A percentile compares a stretch with the other conserved stretches of the same genome.
Evolutionary conservation across 1,140 invertebrate species (phyloP).

Genomic region (Ptiloglossa arizonensis): DNA sequence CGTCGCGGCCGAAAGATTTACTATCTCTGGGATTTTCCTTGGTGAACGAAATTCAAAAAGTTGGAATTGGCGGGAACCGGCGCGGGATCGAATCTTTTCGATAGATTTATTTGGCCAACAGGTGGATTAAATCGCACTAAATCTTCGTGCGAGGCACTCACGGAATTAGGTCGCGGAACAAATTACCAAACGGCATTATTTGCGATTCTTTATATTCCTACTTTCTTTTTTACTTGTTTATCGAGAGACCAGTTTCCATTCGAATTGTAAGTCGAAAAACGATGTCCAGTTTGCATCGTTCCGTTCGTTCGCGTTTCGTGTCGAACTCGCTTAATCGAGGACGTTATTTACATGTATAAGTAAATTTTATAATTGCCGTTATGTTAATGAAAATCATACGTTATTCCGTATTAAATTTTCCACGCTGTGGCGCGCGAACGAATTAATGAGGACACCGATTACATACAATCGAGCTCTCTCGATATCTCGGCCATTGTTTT

Average conservation of each 20-base stretch:
- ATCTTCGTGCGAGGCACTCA: conserved; percentile 28
- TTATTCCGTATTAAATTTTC: conserved; percentile 31
- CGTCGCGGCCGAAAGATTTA: conserved; percentile 34
- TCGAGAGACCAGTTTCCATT: no score
- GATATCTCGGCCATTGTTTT: neutral
- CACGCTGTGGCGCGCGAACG: neutral
- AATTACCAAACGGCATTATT: conserved; percentile 29
- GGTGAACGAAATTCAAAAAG: conserved; percentile 36
- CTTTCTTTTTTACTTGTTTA: no score
- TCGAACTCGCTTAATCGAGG: conserved; percentile 13
- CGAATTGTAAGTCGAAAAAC: neutral
- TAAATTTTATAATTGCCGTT: conserved; percentile 31
- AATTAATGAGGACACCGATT: conserved; percentile 19
- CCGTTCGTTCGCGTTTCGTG: no score
- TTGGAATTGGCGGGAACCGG: neutral
- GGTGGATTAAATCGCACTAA: conserved; percentile 58
- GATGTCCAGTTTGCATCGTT: no score
- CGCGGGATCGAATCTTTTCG: conserved; percentile 45
- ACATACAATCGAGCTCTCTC: neutral
- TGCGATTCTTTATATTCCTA: conserved; percentile 24
- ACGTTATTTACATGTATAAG: conserved; percentile 20
- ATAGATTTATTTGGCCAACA: conserved; percentile 64
- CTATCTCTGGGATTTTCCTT: neutral
- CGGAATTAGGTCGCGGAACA: conserved; percentile 49
- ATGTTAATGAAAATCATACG: conserved; percentile 33